Percentiles rank a stretch among this genome's conserved stretches.
Conservation (phyloP, 1,140 invertebrate genomes). For the Streblospio benedicti region DNA sequence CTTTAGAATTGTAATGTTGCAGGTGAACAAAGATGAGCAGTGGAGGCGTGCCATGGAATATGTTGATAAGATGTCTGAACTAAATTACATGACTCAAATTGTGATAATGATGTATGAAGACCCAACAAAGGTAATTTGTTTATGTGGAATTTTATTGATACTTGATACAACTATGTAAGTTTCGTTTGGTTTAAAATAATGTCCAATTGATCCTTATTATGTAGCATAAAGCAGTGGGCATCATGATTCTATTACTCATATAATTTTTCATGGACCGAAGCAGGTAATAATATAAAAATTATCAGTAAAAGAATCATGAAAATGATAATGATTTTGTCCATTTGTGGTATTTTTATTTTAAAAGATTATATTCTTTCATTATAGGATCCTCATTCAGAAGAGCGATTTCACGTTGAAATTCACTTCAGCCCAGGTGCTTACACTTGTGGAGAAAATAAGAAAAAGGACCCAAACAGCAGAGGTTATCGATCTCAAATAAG, state of each 20-base stretch:
- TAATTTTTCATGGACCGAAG: no score
- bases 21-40: conserved; percentile 77
- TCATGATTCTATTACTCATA: no score
- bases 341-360: not conserved
- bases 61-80: conserved; percentile 89
- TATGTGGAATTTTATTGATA: conserved; percentile 1
- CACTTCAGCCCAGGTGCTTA: conserved; percentile 86
- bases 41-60: conserved; percentile 98
- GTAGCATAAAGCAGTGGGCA: no score
- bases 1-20: not conserved
- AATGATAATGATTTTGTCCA: no score
- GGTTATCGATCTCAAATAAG: conserved; percentile 15
- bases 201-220: no score
- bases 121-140: conserved; percentile 68
- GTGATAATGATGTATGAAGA: conserved; percentile 99
- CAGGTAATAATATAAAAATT: no score
- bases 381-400: conserved; percentile 47
- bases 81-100: conserved; percentile 99
- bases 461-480: conserved; percentile 10
- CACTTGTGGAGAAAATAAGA: conserved; percentile 16
- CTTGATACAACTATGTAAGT: no score
- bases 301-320: no score
- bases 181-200: not conserved
- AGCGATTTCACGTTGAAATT: conserved; percentile 85
- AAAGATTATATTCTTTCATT: conserved; percentile 2